phyloP scores from a whole-genome alignment of 2,797 vertebrate species.

The Harpagifer antarcticus region DNA sequence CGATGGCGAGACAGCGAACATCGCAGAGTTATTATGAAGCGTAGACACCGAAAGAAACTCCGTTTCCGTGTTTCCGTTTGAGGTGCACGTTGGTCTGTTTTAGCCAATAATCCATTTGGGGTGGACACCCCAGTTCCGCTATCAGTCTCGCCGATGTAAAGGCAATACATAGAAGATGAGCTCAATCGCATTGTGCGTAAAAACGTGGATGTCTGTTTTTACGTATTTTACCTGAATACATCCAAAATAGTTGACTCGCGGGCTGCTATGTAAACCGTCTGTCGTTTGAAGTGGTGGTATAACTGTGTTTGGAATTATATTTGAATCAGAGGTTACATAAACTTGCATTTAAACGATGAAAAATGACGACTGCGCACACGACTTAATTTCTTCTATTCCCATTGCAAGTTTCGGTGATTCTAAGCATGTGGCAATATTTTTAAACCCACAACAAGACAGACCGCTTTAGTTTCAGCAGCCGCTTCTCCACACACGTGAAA shows the following conservation, averaged over 20 bases:
- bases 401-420: background rate
- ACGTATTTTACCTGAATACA: conserved; percentile 29
- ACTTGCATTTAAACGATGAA: background rate
- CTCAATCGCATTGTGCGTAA: conserved; percentile 45
- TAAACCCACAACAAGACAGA: background rate
- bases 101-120: conserved; percentile 27
- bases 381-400: background rate
- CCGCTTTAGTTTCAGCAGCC: background rate
- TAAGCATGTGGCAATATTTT: background rate
- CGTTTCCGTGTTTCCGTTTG: background rate
- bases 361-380: background rate
- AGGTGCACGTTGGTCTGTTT: conserved; percentile 12
- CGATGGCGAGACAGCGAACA: conserved; percentile 21
- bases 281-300: background rate
- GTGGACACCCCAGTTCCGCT: conserved; percentile 50
- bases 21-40: conserved; percentile 26
- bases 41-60: conserved; percentile 31
- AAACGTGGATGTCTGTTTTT: conserved; percentile 33
- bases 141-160: conserved; percentile 33
- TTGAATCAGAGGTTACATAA: background rate
- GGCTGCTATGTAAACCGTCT: background rate
- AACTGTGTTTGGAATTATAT: background rate
- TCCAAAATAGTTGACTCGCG: conserved; percentile 6
- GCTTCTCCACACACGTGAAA: conserved; percentile 13
- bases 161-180: conserved; percentile 45